Percentiles rank a stretch among this genome's conserved stretches.
Evolutionary conservation across 2,888 invertebrate species (phyloP).

Genomic region (Cephonodes hylas): DNA sequence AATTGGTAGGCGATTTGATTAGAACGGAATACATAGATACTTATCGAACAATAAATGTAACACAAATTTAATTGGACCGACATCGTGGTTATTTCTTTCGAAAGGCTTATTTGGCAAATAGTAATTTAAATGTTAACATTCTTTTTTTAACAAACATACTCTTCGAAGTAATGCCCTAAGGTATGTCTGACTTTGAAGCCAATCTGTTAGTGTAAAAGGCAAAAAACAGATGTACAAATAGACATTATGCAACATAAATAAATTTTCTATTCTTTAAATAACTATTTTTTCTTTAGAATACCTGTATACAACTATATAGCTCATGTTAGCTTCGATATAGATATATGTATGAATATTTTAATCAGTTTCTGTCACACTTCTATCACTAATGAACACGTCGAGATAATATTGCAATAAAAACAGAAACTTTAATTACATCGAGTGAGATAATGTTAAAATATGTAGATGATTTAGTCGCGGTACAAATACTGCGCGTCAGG

Average conservation of each 20-base stretch:
- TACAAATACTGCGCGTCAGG: conserved; percentile 24
- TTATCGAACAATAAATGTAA: neutral
- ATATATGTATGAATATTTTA: too few species aligned
- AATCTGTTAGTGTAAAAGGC: neutral
- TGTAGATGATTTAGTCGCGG: conserved; percentile 25
- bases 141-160: neutral
- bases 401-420: neutral
- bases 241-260: too few species aligned
- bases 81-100: neutral
- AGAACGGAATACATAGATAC: neutral
- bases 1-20: neutral
- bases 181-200: neutral
- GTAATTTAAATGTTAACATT: neutral
- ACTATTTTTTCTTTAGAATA: too few species aligned
- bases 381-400: neutral
- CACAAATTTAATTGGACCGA: neutral
- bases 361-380: neutral
- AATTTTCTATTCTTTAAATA: too few species aligned
- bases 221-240: neutral
- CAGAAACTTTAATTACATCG: neutral
- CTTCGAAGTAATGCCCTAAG: neutral
- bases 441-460: conserved; percentile 20
- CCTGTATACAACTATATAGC: too few species aligned
- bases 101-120: neutral
- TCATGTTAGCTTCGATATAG: too few species aligned